phyloP scores from a whole-genome alignment of 2,888 invertebrate species.

The Timandra comae region DNA sequence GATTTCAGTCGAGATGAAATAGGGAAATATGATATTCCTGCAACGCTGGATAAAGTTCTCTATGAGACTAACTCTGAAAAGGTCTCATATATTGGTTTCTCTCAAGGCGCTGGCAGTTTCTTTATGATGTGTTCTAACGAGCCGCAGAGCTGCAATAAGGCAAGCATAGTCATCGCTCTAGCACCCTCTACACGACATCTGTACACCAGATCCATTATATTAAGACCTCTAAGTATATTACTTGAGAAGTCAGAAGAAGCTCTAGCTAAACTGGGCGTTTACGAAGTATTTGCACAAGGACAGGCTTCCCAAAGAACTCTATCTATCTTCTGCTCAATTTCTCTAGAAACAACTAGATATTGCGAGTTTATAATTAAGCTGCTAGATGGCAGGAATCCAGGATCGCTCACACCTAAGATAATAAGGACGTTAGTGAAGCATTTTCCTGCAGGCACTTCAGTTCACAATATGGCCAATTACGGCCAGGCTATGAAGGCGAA shows the following conservation, averaged over 20 bases:
- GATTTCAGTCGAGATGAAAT: constrained; percentile 81
- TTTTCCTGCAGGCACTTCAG: constrained; percentile 28
- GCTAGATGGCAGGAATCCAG: constrained; percentile 20
- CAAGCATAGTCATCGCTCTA: constrained; percentile 61
- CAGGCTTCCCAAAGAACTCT: too few relatives aligned
- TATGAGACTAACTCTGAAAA: constrained; percentile 51
- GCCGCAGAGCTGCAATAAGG: constrained; percentile 72
- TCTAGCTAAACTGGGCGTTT: constrained; percentile 3
- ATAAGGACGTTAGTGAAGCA: constrained; percentile 19
- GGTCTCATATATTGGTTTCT: constrained; percentile 79
- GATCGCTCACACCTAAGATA: constrained; percentile 24
- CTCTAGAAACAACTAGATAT: constrained; percentile 7
- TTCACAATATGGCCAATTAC: constrained; percentile 30
- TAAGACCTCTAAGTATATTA: constrained; percentile 4
- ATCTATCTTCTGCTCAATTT: too few relatives aligned
- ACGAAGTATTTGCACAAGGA: constrained; percentile 12
- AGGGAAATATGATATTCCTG: constrained; percentile 81
- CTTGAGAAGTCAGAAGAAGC: constrained; percentile 8
- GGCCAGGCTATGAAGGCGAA: constrained; percentile 23
- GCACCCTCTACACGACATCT: constrained; percentile 64
- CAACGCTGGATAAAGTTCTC: constrained; percentile 73
- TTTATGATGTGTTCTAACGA: constrained; percentile 61
- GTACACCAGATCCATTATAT: constrained; percentile 16
- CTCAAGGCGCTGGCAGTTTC: constrained; percentile 76
- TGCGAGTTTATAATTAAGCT: constrained; percentile 6